These are phyloP conservation scores for Lycopodina hypogea DNA, from an alignment of 37 sponge, comb jelly and placozoan genomes.

Conservation along the genomic window DNA sequence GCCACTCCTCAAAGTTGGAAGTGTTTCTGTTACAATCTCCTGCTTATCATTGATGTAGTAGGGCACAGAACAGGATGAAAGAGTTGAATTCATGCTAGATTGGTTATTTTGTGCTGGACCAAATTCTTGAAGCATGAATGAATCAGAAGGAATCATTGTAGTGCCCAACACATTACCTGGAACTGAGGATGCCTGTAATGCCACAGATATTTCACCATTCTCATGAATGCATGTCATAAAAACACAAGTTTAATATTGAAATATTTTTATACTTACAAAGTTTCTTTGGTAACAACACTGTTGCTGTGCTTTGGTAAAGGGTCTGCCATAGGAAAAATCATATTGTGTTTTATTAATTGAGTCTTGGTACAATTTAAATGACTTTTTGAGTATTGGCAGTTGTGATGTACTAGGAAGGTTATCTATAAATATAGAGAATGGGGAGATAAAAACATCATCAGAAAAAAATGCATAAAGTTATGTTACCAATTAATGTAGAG, in stretches of 20 bases:
- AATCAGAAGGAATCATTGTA: neutral
- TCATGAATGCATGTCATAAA: neutral
- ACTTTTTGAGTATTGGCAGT: neutral
- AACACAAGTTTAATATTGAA: no score
- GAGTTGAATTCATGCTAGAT: no score
- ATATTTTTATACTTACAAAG: no score
- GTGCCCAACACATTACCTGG: neutral
- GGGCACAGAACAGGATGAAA: neutral
- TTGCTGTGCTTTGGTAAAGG: neutral
- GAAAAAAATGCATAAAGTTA: no score
- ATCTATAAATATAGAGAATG: neutral
- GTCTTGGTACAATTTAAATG: neutral
- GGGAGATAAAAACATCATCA: neutral
- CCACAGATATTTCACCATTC: neutral
- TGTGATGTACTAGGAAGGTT: conserved; percentile 11
- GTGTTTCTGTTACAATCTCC: no score
- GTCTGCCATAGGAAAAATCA: neutral
- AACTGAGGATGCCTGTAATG: neutral
- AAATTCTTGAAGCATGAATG: neutral
- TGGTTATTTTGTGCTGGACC: no score
- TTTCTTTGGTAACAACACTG: neutral
- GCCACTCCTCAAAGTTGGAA: no score
- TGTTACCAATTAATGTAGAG: no score
- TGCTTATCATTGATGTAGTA: neutral
- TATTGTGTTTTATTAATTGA: neutral